phyloP scores from a whole-genome alignment of 2,888 invertebrate genomes.

The Drosophila acutilabella region DNA sequence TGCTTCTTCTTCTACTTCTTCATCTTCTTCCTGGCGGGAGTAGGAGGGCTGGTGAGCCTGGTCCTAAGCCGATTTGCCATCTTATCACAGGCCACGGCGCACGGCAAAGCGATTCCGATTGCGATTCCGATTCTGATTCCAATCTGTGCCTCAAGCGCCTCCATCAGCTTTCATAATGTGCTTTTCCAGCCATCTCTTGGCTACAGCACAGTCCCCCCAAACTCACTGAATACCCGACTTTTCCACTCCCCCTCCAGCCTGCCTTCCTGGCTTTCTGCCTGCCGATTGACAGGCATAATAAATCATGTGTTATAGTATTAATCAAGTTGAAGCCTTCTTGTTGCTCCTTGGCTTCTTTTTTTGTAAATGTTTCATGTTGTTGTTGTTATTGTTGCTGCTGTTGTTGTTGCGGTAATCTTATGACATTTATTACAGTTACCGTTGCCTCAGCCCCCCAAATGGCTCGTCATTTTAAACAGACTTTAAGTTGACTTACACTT shows the following conservation, averaged over 20 bases:
- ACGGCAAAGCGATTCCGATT: constrained; percentile 48
- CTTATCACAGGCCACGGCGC: constrained; percentile 67
- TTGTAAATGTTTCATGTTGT: constrained; percentile 38
- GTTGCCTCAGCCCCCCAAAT: constrained; percentile 36
- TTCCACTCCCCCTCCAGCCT: constrained; percentile 4
- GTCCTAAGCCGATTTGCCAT: constrained; percentile 77
- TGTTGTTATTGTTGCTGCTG: constrained; percentile 57
- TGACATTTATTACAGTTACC: constrained; percentile 75
- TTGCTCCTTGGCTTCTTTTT: constrained; percentile 18
- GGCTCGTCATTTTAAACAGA: constrained; percentile 48
- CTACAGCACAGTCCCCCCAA: background rate
- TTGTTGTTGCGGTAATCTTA: constrained; percentile 69
- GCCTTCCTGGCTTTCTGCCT: constrained; percentile 27
- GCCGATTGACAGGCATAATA: constrained; percentile 77
- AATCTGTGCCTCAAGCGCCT: constrained; percentile 64
- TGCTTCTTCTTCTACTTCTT: background rate
- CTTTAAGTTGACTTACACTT: constrained; percentile 50
- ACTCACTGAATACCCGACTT: background rate
- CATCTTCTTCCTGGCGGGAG: background rate
- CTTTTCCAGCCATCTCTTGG: constrained; percentile 52
- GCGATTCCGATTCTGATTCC: constrained; percentile 55
- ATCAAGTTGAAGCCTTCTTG: constrained; percentile 67
- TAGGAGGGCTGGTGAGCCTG: constrained; percentile 13
- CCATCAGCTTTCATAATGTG: constrained; percentile 73
- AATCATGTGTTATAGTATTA: constrained; percentile 80